Evolutionary conservation across 2,797 vertebrate genomes (phyloP), one percentile per base, ranked within the genome.

Genomic region (Lacerta bilineata): DNA sequence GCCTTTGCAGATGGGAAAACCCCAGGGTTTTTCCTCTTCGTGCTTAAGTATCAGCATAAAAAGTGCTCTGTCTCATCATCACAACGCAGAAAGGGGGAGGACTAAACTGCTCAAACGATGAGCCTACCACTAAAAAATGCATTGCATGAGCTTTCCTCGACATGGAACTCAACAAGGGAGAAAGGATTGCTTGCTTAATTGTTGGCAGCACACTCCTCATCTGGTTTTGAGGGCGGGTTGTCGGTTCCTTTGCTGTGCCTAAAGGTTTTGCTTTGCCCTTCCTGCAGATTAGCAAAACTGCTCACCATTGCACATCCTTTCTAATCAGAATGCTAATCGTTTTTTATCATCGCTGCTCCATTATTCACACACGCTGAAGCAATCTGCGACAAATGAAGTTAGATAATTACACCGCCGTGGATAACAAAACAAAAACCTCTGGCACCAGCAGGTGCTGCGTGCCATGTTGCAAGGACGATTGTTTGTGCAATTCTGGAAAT

Each of bases 261-360:
- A 59, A n/a, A 91, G 80, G 92, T 90, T 88, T 84, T 90, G 78
- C 90, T 85, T 89, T 77, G 72, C 83, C 84, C 90, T 79, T 64
- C 39, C 84, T 25, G 39, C 74, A n/a, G 18, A 59, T 18, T 69
- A n/a, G 36, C 20, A 39, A n/a, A 55, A 69, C 18, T 59, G 11
- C 36, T 46, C 27, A 15, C 11, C n/a, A 39, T 55, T 39, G 66
- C 80, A 29, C 27, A 39, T 20, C 74, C 17, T 86, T 27, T 46
- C 46, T 76, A 68, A 81, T 76, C 84, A 50, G 33, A 86, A 69
- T 27, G 39, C 66, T 72, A n/a, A 71, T 61, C n/a, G 29, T 90
- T 78, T 33, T 46, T 33, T 46, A 72, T 64, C 77, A 23, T 1
- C 43, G 46, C 78, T 74, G 18, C 61, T 89, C 17, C 82, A 72